Evolutionary conservation across 2,888 invertebrate species (phyloP).

Genomic region (Theretra japonica): DNA sequence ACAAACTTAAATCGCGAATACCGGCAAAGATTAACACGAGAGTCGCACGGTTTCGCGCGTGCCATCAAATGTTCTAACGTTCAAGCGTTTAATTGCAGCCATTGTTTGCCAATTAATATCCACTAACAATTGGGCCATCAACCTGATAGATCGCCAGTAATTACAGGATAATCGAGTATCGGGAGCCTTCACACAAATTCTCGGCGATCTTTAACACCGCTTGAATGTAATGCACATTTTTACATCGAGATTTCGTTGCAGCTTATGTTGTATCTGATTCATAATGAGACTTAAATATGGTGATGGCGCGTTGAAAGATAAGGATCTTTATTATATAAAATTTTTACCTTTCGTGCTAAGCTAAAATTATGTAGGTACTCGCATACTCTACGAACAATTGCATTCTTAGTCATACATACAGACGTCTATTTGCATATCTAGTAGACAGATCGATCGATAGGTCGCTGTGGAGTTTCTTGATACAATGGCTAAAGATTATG

Average conservation of each 20-base stretch:
- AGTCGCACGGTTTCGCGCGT: not conserved
- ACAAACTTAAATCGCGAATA: not conserved
- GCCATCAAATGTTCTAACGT: not conserved
- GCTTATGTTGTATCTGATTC: not conserved
- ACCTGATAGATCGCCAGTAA: not conserved
- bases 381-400: too few relatives aligned
- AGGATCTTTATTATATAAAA: too few relatives aligned
- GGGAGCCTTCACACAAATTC: not conserved
- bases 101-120: not conserved
- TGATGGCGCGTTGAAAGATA: too few relatives aligned
- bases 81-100: not conserved
- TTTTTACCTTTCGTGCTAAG: too few relatives aligned
- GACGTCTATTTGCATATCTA: too few relatives aligned
- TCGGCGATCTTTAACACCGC: not conserved
- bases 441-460: too few relatives aligned
- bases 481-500: too few relatives aligned
- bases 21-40: too few relatives aligned
- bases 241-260: not conserved
- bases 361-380: too few relatives aligned
- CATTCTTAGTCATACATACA: too few relatives aligned
- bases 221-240: not conserved
- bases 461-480: too few relatives aligned
- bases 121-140: not conserved
- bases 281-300: too few relatives aligned
- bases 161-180: not conserved